These are phyloP conservation scores for Glyptemys insculpta DNA, from an alignment of 2,797 vertebrate genomes.

Conservation along the genomic window DNA sequence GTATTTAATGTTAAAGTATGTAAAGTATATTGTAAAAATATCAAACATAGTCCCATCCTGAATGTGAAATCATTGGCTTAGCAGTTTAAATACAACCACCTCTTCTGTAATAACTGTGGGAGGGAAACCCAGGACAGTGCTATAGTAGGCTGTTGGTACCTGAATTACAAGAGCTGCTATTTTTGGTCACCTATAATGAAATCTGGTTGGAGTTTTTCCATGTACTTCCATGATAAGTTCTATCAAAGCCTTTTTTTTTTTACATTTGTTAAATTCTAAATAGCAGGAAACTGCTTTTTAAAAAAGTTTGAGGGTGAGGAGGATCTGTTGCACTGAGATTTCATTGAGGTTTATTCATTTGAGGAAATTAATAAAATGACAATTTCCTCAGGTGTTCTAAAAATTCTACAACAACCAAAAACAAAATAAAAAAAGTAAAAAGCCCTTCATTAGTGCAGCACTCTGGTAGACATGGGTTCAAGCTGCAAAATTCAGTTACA, in stretches of 20 bases:
- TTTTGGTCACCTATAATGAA: not conserved
- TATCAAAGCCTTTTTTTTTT: constrained; percentile 7
- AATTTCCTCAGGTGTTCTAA: not conserved
- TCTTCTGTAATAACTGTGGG: not conserved
- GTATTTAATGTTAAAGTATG: constrained; percentile 15
- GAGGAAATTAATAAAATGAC: not conserved
- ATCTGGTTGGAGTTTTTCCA: not conserved
- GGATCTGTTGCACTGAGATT: not conserved
- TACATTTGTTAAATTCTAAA: not conserved
- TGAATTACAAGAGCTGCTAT: constrained; percentile 32
- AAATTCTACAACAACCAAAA: not conserved
- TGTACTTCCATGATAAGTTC: not conserved
- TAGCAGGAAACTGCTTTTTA: not conserved
- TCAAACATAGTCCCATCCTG: constrained; percentile 4
- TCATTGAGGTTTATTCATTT: not conserved
- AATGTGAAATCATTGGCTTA: not conserved
- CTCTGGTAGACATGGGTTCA: not conserved
- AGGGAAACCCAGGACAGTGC: not conserved
- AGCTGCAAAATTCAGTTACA: not conserved
- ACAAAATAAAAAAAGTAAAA: not conserved
- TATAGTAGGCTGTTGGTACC: not conserved
- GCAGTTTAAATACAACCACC: not conserved
- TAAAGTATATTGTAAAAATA: not conserved
- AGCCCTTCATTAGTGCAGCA: not conserved
- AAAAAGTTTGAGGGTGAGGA: not conserved